Base-by-base conservation (phyloP, 2,888 invertebrate species). In the Hydrotaea cyrtoneurina region DNA sequence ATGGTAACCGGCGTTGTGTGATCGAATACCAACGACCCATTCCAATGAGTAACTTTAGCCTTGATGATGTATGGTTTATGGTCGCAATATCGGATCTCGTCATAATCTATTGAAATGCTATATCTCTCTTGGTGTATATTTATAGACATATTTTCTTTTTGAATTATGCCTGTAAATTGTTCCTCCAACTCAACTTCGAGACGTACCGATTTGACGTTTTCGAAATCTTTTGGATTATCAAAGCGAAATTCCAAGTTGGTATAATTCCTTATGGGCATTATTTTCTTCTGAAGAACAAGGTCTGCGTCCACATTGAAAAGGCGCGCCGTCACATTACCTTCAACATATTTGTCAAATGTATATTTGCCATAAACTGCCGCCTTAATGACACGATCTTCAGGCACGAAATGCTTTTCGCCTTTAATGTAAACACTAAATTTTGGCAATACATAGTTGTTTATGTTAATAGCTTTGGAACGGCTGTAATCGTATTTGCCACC, bases 401-500 rank as follows among this genome's bases (percentile, higher is more conserved):
- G 46, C 0, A 97, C 96, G 8, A 96, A 94, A 91, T 97, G 97
- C 76, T 96, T 94, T 0, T 97, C 96, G 50, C 97, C 94, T 86
- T 96, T 95, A 82, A 99, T 95, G 46, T 94, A 94, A 83, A 99
- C 97, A 90, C 98, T 95, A 92, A 98, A 99, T 90, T 98, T 98
- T 0, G 99, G 99, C 86, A 97, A 93, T 74, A 98, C 96, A 90
- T 97, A 98, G 92, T 97, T 96, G 15, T 97, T 97, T 13, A 98
- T 96, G 90, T 96, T 94, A 55, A 92, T 90, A 15, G 0, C 1
- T 23, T 78, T 82, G 0, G 80, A n/a, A n/a, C n/a, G n/a, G n/a
- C n/a, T n/a, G n/a, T n/a, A 62, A 7, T 31, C 31, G 31, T 31
- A 31, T 31, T 85, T 90, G 87, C 0, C 72, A 78, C n/a, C 86